Evolutionary conservation across 2,888 invertebrate species (phyloP), one percentile per base, ranked within the genome.

Genomic region (Geophilus truncorum): DNA sequence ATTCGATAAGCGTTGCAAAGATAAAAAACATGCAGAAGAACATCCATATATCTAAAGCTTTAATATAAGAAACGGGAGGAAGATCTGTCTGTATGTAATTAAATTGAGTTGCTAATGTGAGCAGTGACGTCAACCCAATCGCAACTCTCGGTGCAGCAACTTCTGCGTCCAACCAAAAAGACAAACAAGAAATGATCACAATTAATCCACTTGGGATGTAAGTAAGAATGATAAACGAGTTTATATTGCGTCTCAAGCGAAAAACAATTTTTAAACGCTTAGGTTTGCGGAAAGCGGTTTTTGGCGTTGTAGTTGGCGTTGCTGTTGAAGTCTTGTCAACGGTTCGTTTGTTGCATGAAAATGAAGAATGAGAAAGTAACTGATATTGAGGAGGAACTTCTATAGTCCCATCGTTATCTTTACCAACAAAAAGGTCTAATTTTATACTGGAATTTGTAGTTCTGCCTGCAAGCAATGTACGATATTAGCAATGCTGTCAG

Each of bases 71-170:
- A 25, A 70, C 70, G 28, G 70, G 70, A 12, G 70, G 70, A 15
- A 70, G 28, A 0, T 70, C 70, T 70, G 9, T 70, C n/a, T 70
- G 28, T 4, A n/a, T 28, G 12, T 3, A 25, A 12, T 70, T 70
- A n/a, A 70, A 70, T 25, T 70, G 70, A 70, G 70, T 70, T 70
- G 70, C 70, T 25, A 70, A n/a, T 15, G 70, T 70, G 12, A 70
- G 28, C 3, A 70, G 12, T 10, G 70, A 70, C 5, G 70, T 70
- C 15, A 70, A 70, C 28, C 70, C 70, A 1, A 70, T 5, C 0
- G 70, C 70, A 25, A 70, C 25, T 70, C 70, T 23, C 12, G 70
- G 70, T 25, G 70, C 70, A 3, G 70, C 28, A 12, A 28, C 12
- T 70, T 25, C 28, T 10, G 70, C 12, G n/a, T 70, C 70, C 25